Evolutionary conservation across 2,888 invertebrate species (phyloP).

Genomic region (Nomada ruficornis): DNA sequence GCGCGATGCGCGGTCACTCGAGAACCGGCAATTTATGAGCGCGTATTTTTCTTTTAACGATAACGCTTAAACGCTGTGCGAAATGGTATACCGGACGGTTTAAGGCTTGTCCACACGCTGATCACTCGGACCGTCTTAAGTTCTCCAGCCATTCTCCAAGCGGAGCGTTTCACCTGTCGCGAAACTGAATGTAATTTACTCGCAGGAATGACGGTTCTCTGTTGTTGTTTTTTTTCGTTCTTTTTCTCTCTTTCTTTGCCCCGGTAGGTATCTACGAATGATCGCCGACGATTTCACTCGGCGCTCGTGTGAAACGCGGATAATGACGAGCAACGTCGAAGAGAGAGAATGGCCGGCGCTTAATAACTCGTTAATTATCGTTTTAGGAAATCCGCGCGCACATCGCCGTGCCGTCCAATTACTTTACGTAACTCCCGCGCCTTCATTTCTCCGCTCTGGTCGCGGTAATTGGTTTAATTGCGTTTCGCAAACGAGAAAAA

Average conservation of each 20-base stretch:
- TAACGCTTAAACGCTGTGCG: conserved; percentile 79
- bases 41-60: conserved; percentile 80
- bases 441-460: conserved; percentile 75
- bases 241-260: conserved; percentile 37
- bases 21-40: conserved; percentile 77
- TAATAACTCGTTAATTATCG: conserved; percentile 85
- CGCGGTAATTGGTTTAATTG: conserved; percentile 84
- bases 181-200: neutral
- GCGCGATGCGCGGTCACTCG: conserved; percentile 51
- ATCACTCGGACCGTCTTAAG: neutral
- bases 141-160: neutral
- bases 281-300: conserved; percentile 77
- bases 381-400: conserved; percentile 83
- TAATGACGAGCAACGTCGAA: conserved; percentile 77
- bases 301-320: conserved; percentile 80
- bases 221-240: neutral
- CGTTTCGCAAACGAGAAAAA: conserved; percentile 74
- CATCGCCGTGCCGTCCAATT: conserved; percentile 78
- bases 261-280: conserved; percentile 60
- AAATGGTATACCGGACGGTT: conserved; percentile 80
- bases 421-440: conserved; percentile 82
- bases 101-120: conserved; percentile 57
- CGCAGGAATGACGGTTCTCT: neutral
- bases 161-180: too few relatives aligned
- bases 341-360: conserved; percentile 77